Evolutionary conservation across 2,797 vertebrate species (phyloP).

Genomic region (Huso huso): DNA sequence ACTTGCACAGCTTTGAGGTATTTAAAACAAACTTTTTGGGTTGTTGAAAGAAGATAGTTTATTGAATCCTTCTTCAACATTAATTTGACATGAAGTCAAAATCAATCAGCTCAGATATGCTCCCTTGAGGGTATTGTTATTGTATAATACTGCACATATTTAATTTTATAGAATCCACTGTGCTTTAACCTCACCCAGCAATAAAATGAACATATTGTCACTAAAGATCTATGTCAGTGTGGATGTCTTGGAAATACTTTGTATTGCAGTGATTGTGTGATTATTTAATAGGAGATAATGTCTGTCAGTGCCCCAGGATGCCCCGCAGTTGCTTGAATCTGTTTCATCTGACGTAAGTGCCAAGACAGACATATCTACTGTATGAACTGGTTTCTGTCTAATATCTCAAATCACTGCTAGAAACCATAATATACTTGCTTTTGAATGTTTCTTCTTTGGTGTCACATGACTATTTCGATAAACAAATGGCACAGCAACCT

Average conservation of each 20-base stretch:
- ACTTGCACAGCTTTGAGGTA: no score
- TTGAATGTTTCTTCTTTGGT: no score
- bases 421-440: no score
- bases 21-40: background rate
- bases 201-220: conserved; percentile 27
- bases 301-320: conserved; percentile 10
- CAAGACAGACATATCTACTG: no score
- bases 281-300: conserved; percentile 41
- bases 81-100: conserved; percentile 30
- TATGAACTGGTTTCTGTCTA: no score
- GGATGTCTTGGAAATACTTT: conserved; percentile 23
- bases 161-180: conserved; percentile 16
- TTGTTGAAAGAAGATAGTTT: background rate
- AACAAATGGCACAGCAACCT: no score
- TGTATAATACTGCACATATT: conserved; percentile 7
- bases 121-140: conserved; percentile 23
- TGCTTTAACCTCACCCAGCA: conserved; percentile 7
- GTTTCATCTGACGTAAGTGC: no score
- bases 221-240: conserved; percentile 22
- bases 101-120: conserved; percentile 21
- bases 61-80: conserved; percentile 6
- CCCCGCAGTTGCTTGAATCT: no score
- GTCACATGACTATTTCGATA: no score
- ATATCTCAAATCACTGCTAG: no score
- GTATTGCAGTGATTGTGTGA: conserved; percentile 24